Base-by-base conservation (phyloP, 92 coral and sea anemone species). In the Zoanthus solanderi region DNA sequence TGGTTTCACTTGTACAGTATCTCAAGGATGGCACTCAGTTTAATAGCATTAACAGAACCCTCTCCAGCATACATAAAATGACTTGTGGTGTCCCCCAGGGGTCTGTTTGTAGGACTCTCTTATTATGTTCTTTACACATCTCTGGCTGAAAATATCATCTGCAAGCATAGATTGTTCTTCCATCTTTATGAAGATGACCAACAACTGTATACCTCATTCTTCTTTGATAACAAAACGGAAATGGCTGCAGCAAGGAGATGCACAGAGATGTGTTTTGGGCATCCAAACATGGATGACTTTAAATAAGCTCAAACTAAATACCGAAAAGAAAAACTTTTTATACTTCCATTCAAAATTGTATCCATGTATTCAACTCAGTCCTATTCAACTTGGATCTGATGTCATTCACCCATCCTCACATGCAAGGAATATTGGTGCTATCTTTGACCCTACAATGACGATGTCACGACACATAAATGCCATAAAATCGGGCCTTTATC, bases 391-490 rank as follows among this genome's bases (percentile, higher is more conserved):
- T 23, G 23, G 23, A 23, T 23, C 23, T 23, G 23, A 23, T 23
- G 23, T 23, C 23, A 23, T 23, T 67, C 28, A 34, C 32, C n/a
- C 28, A 31, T 67, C 72, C 57, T 80, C 72, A 30, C 16, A 80
- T 80, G 23, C 23, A 23, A 23, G 23, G 23, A 23, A 23, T 23
- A 23, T 23, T 23, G 23, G 23, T 23, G 23, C 31, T 44, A 80
- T 80, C 42, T 80, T 80, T 80, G 85, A 80, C 79, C 23, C 53
- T 75, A 75, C 79, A 44, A 31, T 75, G 79, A 75, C 53, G 18
- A 75, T 75, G 79, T 44, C 79, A 44, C 56, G 53, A 75, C 79
- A 75, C 60, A 18, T 75, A 32, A 72, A 72, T 46, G n/a, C 78
- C 46, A 72, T 34, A 6, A 72, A 72, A 75, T 75, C 79, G 31